Conservation (phyloP, 2,888 invertebrate genomes). For the Acrobasis repandana region DNA sequence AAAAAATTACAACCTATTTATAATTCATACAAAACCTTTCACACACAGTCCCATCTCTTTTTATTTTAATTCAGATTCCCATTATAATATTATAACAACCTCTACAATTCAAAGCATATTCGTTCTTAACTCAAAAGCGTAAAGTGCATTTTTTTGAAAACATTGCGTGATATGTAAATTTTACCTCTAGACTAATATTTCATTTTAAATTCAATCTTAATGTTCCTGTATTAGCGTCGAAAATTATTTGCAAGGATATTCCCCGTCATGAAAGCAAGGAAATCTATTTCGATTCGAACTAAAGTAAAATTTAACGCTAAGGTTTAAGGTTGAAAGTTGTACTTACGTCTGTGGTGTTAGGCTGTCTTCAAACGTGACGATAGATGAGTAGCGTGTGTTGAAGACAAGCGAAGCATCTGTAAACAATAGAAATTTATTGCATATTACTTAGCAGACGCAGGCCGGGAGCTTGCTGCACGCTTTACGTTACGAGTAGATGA, state of each 20-base stretch:
- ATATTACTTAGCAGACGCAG: conserved; percentile 26
- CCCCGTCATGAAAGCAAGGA: conserved; percentile 33
- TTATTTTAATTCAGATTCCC: conserved; percentile 51
- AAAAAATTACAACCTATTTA: conserved; percentile 34
- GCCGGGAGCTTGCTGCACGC: background rate
- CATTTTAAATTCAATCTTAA: conserved; percentile 34
- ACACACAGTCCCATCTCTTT: conserved; percentile 52
- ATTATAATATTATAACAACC: conserved; percentile 62
- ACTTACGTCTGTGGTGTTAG: conserved; percentile 47
- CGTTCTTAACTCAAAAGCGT: conserved; percentile 25
- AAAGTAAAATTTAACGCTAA: conserved; percentile 28
- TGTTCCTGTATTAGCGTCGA: conserved; percentile 34
- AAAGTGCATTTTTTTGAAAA: conserved; percentile 25
- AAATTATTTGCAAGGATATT: conserved; percentile 33
- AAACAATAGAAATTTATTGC: conserved; percentile 53
- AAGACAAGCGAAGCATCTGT: conserved; percentile 63
- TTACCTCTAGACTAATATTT: background rate
- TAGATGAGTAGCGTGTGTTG: conserved; percentile 52
- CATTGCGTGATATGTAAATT: background rate
- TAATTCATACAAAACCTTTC: conserved; percentile 52
- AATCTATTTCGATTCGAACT: conserved; percentile 24
- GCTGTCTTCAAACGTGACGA: conserved; percentile 43
- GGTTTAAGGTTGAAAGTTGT: conserved; percentile 36
- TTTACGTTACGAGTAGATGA: background rate
- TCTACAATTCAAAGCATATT: conserved; percentile 26